Percentiles rank a stretch among this genome's conserved stretches.
Conservation (phyloP, 2,888 invertebrate genomes). For the Melinaea menophilus region DNA sequence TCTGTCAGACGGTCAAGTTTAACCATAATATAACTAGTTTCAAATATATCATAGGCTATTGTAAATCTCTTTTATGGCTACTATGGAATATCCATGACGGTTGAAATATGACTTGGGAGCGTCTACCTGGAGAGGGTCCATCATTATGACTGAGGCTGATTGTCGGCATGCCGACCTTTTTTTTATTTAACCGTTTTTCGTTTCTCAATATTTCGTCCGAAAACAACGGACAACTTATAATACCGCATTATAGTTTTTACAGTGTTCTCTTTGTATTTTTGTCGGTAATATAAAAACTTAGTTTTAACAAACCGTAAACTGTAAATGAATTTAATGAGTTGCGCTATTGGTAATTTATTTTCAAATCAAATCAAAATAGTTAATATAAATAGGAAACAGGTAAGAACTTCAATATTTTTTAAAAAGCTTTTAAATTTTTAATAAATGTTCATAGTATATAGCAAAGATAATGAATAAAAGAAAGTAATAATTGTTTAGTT, state of each 20-base stretch:
- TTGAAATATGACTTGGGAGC: slow-evolving; percentile 70
- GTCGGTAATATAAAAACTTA: slow-evolving; percentile 48
- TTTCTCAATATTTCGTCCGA: slow-evolving; percentile 56
- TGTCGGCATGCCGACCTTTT: slow-evolving; percentile 68
- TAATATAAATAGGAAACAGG: neutral
- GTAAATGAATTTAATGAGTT: slow-evolving; percentile 20
- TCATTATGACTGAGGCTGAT: slow-evolving; percentile 69
- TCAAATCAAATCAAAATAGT: neutral
- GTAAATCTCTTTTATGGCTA: slow-evolving; percentile 74
- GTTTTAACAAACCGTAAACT: slow-evolving; percentile 51
- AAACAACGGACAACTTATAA: slow-evolving; percentile 51
- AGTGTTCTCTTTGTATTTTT: slow-evolving; percentile 46
- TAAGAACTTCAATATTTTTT: neutral
- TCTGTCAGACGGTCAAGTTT: slow-evolving; percentile 67
- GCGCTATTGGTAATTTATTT: slow-evolving; percentile 12
- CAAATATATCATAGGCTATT: slow-evolving; percentile 64
- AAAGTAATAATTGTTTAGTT: slow-evolving; percentile 43
- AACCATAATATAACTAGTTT: slow-evolving; percentile 58
- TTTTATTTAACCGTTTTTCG: slow-evolving; percentile 43
- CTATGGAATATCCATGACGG: slow-evolving; percentile 66
- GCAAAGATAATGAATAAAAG: slow-evolving; percentile 35
- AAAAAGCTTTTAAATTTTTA: neutral
- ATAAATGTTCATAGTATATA: neutral
- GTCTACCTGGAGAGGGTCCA: slow-evolving; percentile 74
- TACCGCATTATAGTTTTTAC: slow-evolving; percentile 34